Base-by-base conservation (phyloP, 37 sponge, comb jelly and placozoan genomes). In the Tethya wilhelma region DNA sequence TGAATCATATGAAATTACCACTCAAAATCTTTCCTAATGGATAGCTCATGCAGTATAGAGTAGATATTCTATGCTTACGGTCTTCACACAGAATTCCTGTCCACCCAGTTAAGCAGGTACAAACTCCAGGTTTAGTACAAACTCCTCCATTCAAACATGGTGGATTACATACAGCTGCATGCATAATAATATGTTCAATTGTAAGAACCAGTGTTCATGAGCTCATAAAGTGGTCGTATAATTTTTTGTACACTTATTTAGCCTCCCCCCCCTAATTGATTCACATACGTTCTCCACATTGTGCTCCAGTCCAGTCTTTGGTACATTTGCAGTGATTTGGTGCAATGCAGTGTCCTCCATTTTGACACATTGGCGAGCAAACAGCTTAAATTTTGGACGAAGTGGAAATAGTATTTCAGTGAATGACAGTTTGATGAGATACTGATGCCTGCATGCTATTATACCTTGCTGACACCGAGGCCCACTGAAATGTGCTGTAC, bases 271-370 rank as follows among this genome's bases (percentile, higher is more conserved):
- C n/a, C n/a, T n/a, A n/a, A n/a, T n/a, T n/a, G n/a, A n/a, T n/a
- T n/a, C n/a, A n/a, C n/a, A n/a, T n/a, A 60, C 63, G 26, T 60
- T 60, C 63, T 26, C 26, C 28, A n/a, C 63, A 60, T 8, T n/a
- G 22, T 12, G 28, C 6, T 12, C 70, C 70, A 22, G 39, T 39
- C 70, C 70, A 69, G 2, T 44, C 44, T 9, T 33, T 22, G 41
- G 70, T 22, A 12, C 70, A 69, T 2, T 22, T 8, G 28, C 70
- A 69, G 6, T 42, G 23, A 38, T 38, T 29, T 9, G 70, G 70
- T 8, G 20, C 42, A 38, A 69, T 28, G 41, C 70, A 69, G 20
- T 69, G 44, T 2, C 70, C 70, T 28, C 70, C 70, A 69, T 69
- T 69, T 9, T 69, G 70, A 29, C 70, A 69, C 2, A 2, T 22